Evolutionary conservation across 2,888 invertebrate species (phyloP).

Genomic region (Epinotia brunnichana): DNA sequence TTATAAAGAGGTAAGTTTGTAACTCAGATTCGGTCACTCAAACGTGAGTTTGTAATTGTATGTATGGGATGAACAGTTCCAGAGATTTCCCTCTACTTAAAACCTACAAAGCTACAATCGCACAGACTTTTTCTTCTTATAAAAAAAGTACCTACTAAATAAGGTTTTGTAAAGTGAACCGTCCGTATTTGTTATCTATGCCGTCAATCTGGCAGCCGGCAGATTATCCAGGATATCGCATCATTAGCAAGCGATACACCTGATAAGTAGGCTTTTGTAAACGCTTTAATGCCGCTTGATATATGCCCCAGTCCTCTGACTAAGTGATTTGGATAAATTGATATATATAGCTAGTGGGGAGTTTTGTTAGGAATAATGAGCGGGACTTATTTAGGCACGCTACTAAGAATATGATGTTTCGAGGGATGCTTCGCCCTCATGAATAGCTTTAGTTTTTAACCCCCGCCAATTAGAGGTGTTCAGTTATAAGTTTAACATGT

Average conservation of each 20-base stretch:
- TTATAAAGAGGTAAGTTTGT: too few species aligned
- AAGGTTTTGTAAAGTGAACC: constrained; percentile 14
- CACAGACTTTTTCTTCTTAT: too few species aligned
- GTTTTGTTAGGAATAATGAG: background rate
- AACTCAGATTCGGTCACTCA: too few species aligned
- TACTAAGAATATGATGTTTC: background rate
- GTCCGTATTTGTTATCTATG: constrained; percentile 24
- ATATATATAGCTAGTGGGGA: background rate
- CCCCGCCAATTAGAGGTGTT: too few species aligned
- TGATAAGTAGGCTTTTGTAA: constrained; percentile 64
- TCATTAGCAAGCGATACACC: constrained; percentile 78
- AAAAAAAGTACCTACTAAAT: too few species aligned
- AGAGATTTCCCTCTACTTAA: too few species aligned
- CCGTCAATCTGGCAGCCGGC: constrained; percentile 57
- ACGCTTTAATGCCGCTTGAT: constrained; percentile 65
- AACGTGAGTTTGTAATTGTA: too few species aligned
- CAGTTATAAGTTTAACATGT: too few species aligned
- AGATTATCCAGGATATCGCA: constrained; percentile 73
- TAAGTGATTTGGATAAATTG: constrained; percentile 44
- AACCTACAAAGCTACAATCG: too few species aligned
- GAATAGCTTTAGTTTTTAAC: too few species aligned
- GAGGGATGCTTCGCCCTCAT: too few species aligned
- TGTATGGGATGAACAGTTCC: too few species aligned
- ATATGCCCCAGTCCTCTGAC: constrained; percentile 41
- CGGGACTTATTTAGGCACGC: background rate